Evolutionary conservation across 2,888 invertebrate species (phyloP).

Genomic region (Pycnomerus fuliginosus): DNA sequence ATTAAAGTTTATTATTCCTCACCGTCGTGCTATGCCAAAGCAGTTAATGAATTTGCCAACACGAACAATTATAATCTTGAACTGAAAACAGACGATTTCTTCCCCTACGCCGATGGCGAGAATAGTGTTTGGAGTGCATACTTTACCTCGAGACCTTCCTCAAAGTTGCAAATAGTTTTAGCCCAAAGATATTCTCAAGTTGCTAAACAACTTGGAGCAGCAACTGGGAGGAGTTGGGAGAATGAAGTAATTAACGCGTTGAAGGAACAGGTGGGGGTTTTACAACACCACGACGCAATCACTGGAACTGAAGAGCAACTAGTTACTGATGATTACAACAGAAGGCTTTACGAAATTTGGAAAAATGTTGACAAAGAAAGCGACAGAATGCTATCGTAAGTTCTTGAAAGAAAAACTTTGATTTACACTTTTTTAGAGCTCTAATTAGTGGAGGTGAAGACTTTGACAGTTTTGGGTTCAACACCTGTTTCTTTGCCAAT

Average conservation of each 20-base stretch:
- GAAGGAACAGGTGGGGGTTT: conserved; percentile 74
- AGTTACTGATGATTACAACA: conserved; percentile 80
- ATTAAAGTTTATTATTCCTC: conserved; percentile 79
- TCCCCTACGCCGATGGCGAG: conserved; percentile 81
- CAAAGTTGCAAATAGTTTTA: conserved; percentile 71
- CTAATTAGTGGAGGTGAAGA: conserved; percentile 7
- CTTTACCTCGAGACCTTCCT: conserved; percentile 76
- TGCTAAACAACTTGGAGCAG: conserved; percentile 16
- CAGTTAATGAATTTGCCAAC: conserved; percentile 54
- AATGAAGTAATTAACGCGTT: too few species aligned
- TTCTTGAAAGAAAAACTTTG: neutral
- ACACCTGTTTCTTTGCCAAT: conserved; percentile 61
- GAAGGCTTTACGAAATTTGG: neutral
- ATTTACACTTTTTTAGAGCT: conserved; percentile 7
- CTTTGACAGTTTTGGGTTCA: conserved; percentile 44
- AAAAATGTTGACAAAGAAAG: conserved; percentile 5
- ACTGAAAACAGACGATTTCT: conserved; percentile 80
- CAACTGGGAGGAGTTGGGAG: too few species aligned
- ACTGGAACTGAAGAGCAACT: conserved; percentile 86
- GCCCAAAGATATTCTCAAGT: conserved; percentile 69
- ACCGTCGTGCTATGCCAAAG: conserved; percentile 76
- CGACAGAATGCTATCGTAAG: conserved; percentile 9
- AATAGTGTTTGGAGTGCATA: conserved; percentile 93
- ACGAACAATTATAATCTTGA: conserved; percentile 43
- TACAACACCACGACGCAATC: conserved; percentile 93